A percentile compares a stretch with the other conserved stretches of the same genome.
These are phyloP conservation scores for Cacoxenus indagator DNA, from an alignment of 2,888 invertebrate species.

Conservation along the genomic window DNA sequence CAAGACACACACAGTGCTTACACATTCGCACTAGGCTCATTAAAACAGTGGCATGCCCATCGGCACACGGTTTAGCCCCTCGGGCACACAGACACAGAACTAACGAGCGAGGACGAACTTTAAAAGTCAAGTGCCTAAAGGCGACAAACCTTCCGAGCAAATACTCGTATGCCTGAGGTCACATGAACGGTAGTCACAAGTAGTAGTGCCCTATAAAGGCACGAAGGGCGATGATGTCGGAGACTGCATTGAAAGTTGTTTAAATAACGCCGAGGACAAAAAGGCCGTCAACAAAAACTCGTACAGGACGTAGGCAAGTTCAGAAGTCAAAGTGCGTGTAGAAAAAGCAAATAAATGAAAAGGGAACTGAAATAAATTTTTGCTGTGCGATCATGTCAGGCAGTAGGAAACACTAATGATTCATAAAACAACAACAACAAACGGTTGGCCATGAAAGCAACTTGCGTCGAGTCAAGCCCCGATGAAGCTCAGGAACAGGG, in stretches of 20 bases:
- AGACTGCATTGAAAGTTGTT: not conserved
- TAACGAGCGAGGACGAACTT: conserved; percentile 7
- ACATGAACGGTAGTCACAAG: not conserved
- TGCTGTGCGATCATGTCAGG: not conserved
- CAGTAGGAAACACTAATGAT: not conserved
- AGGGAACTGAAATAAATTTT: not conserved
- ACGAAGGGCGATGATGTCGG: not conserved
- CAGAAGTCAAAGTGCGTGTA: not conserved
- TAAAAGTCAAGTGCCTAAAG: not conserved
- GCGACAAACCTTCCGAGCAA: not conserved
- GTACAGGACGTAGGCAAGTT: not conserved
- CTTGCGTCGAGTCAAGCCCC: too few species aligned
- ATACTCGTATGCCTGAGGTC: not conserved
- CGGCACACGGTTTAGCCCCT: not conserved
- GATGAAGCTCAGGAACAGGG: too few species aligned
- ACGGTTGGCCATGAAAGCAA: not conserved
- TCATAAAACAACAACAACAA: too few species aligned
- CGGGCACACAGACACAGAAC: not conserved
- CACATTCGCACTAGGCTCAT: not conserved
- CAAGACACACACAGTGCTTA: not conserved
- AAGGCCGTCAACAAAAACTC: not conserved
- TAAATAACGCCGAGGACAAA: conserved; percentile 8
- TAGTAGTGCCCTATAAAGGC: too few species aligned
- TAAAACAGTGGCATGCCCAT: not conserved
- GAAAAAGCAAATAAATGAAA: not conserved